phyloP scores from a whole-genome alignment of 2,888 invertebrate species.

The Phrixothrix hirtus region DNA sequence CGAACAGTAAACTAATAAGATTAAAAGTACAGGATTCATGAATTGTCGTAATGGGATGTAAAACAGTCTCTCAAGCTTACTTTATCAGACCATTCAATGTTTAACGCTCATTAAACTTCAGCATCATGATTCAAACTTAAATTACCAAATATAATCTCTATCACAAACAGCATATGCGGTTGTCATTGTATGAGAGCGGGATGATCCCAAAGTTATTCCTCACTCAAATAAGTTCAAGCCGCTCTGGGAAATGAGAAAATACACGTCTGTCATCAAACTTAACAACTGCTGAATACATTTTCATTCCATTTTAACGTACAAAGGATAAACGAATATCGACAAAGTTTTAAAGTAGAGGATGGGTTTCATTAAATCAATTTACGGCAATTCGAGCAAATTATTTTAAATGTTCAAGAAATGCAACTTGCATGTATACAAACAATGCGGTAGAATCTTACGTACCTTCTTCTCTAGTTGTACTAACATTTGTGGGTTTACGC shows the following conservation, averaged over 20 bases:
- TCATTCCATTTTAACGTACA: slow-evolving; percentile 14
- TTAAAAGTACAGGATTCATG: slow-evolving; percentile 1
- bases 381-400: background rate
- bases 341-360: slow-evolving; percentile 6
- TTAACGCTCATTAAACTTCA: slow-evolving; percentile 30
- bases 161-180: slow-evolving; percentile 39
- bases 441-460: slow-evolving; percentile 1
- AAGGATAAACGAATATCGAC: slow-evolving; percentile 13
- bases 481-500: slow-evolving; percentile 20
- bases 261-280: slow-evolving; percentile 30
- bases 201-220: slow-evolving; percentile 35
- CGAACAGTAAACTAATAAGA: background rate
- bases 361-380: no score
- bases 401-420: no score
- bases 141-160: slow-evolving; percentile 41
- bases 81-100: slow-evolving; percentile 20
- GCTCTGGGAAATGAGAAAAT: slow-evolving; percentile 30
- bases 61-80: slow-evolving; percentile 10
- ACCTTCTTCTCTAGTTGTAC: slow-evolving; percentile 15
- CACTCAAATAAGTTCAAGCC: slow-evolving; percentile 30
- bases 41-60: slow-evolving; percentile 13
- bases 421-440: no score
- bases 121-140: slow-evolving; percentile 39
- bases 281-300: slow-evolving; percentile 26
- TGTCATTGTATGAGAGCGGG: slow-evolving; percentile 33